phyloP scores from a whole-genome alignment of 2,797 vertebrate species.

The Liasis olivaceus region DNA sequence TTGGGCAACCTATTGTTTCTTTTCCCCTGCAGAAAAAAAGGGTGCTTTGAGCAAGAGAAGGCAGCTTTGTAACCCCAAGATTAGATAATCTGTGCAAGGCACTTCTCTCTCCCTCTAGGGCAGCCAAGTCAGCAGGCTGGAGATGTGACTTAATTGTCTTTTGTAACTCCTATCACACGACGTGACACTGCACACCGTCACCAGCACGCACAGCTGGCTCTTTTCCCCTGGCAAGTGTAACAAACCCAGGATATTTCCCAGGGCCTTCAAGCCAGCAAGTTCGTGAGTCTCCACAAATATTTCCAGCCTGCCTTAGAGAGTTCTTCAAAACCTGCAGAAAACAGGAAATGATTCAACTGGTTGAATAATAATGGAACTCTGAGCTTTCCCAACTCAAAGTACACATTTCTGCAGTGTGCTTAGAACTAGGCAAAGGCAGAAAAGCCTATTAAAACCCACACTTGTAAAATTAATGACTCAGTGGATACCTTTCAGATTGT shows the following conservation, averaged over 20 bases:
- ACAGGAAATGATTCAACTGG: conserved; percentile 69
- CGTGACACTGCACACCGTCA: not conserved
- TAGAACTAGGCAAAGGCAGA: not conserved
- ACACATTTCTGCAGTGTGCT: not conserved
- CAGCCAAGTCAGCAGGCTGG: not conserved
- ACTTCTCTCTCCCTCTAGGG: not conserved
- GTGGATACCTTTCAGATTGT: not conserved
- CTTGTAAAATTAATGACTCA: not conserved
- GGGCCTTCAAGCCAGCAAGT: conserved; percentile 19
- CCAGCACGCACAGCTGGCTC: rapidly evolving
- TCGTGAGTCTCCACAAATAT: conserved; percentile 40
- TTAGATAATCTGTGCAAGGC: not conserved
- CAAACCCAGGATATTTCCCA: conserved; percentile 50
- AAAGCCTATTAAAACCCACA: not conserved
- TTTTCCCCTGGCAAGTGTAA: not conserved
- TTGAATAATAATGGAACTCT: conserved; percentile 6
- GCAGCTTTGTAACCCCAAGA: not conserved
- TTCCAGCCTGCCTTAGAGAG: conserved; percentile 47
- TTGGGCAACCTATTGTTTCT: not conserved
- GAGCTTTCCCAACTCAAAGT: conserved; percentile 25
- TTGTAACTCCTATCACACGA: not conserved
- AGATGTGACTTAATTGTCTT: not conserved
- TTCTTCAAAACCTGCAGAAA: conserved; percentile 47
- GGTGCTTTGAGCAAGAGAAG: not conserved
- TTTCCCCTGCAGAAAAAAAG: not conserved